Base-by-base conservation (phyloP, 2,888 invertebrate genomes). In the Xestoiulus laeticollis region DNA sequence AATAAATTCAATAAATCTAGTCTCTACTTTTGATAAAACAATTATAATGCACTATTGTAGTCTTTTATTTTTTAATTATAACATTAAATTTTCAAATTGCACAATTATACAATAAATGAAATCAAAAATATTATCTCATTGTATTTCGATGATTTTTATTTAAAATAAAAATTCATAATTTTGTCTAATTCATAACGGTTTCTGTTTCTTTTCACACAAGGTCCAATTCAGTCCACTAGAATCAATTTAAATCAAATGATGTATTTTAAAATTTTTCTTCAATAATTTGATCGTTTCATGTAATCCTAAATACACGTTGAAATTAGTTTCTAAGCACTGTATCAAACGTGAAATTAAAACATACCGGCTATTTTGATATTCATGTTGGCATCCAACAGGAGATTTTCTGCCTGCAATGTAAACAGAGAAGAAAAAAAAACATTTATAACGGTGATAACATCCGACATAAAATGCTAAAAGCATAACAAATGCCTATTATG, bases 351-450 rank as follows among this genome's bases (percentile, higher is more conserved):
- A 26, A 68, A 26, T 26, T 68, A 68, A 68, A 22, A 86, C 43
- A 22, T 33, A 91, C 91, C 91, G 87, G 97, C 97, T 90, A 99
- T 97, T 94, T 99, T 99, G 90, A 99, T 98, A 93, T 97, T 97
- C 96, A 97, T 92, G 92, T 97, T 96, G 89, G 95, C 95, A 93
- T 99, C 99, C 92, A 99, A 93, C 89, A 99, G 94, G 90, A 99
- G 94, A 94, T 99, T 99, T 94, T 99, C 99, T 91, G 98, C 98
- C 95, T 97, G 91, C 19, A 38, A 78, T 59, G 85, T 33, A 59
- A 87, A 87, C 82, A 84, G 19, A 84, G n/a, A n/a, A 38, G 8
- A 38, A 38, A 38, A 38, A 38, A 38, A 59, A 3, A 19, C 30
- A 16, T 32, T 48, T 1, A 38, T 32, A 44, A 38, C 48, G 48